Percentiles rank a stretch among this genome's conserved stretches.
phyloP scores from a whole-genome alignment of 2,888 invertebrate genomes.

The Epiblema foenella region DNA sequence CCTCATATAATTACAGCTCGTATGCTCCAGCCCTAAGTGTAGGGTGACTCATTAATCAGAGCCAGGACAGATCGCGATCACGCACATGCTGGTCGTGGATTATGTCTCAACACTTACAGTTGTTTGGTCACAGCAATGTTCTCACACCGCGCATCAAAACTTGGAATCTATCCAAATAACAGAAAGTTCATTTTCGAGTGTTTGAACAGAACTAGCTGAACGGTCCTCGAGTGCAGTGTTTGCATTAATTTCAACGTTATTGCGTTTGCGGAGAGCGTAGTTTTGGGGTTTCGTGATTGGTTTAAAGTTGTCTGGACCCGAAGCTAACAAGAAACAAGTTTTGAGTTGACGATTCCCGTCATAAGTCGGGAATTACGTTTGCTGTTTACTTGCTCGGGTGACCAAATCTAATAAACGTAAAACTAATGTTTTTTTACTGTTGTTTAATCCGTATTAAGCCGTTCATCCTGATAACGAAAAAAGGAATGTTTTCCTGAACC shows the following conservation, averaged over 20 bases:
- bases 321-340: slow-evolving; percentile 12
- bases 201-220: not conserved
- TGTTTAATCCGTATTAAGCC: too few species aligned
- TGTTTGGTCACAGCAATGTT: slow-evolving; percentile 59
- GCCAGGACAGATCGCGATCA: slow-evolving; percentile 69
- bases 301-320: slow-evolving; percentile 15
- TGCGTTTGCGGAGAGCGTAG: slow-evolving; percentile 14
- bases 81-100: slow-evolving; percentile 67
- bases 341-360: slow-evolving; percentile 10
- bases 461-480: too few species aligned
- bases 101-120: slow-evolving; percentile 63
- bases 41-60: slow-evolving; percentile 73
- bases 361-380: slow-evolving; percentile 25
- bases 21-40: slow-evolving; percentile 48
- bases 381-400: slow-evolving; percentile 17
- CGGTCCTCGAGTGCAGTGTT: slow-evolving; percentile 3
- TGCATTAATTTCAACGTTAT: slow-evolving; percentile 22
- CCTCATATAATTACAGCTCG: slow-evolving; percentile 33
- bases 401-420: not conserved
- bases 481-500: too few species aligned
- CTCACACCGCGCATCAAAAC: slow-evolving; percentile 42
- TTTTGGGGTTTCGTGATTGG: not conserved
- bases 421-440: too few species aligned
- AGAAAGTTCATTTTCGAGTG: not conserved
- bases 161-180: not conserved